These are phyloP conservation scores for Entelurus aequoreus DNA, from an alignment of 2,113 vertebrate species.

Conservation along the genomic window DNA sequence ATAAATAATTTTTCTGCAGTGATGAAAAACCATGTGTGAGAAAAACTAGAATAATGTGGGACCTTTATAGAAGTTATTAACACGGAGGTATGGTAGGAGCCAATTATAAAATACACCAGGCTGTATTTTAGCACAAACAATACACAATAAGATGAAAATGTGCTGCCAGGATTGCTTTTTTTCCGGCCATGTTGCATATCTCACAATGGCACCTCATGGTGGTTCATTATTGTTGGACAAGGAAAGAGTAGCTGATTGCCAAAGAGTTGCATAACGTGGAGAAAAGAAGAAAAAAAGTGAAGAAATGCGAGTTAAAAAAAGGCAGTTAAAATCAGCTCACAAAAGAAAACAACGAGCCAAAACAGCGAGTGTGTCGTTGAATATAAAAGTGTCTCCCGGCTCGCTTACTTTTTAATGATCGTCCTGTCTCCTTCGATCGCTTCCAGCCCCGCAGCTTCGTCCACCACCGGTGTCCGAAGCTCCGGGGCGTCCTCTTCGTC, in stretches of 20 bases:
- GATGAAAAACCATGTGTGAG: too few relatives aligned
- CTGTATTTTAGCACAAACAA: slow-evolving; percentile 31
- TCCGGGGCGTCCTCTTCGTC: slow-evolving; percentile 63
- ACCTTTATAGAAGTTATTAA: too few relatives aligned
- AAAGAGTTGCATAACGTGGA: slow-evolving; percentile 2
- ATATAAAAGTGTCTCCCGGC: neutral
- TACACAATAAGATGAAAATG: slow-evolving; percentile 20
- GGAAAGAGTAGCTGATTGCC: neutral
- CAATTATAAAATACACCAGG: slow-evolving; percentile 35
- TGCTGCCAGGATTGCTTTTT: slow-evolving; percentile 11
- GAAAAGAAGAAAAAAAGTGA: slow-evolving; percentile 20
- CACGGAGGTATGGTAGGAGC: neutral
- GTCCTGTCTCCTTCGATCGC: slow-evolving; percentile 15
- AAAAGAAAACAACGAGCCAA: slow-evolving; percentile 4
- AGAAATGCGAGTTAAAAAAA: slow-evolving; percentile 2
- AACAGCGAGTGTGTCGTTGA: neutral
- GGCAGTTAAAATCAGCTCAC: neutral
- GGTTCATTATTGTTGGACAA: neutral
- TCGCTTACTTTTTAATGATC: slow-evolving; percentile 35
- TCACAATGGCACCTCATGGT: slow-evolving; percentile 1
- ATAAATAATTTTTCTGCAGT: too few relatives aligned
- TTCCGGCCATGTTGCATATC: neutral
- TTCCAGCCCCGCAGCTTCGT: slow-evolving; percentile 20
- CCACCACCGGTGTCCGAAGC: slow-evolving; percentile 26
- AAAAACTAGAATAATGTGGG: too few relatives aligned